Evolutionary conservation across 1,140 invertebrate genomes (phyloP).

Genomic region (Trachymyrmex cornetzi): DNA sequence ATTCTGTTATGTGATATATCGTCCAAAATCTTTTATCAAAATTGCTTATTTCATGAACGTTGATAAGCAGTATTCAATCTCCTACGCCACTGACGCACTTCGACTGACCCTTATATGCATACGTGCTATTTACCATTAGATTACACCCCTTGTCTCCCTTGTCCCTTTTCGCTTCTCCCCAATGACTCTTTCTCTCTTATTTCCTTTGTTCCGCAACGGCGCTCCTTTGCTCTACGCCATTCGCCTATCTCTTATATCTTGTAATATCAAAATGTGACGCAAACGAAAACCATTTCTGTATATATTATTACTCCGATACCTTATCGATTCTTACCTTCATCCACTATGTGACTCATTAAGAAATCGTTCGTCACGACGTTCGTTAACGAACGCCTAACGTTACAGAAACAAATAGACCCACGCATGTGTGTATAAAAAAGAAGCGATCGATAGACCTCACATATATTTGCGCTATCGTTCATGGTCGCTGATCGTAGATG

Average conservation of each 20-base stretch:
- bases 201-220: constrained; percentile 33
- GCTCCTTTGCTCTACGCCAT: constrained; percentile 29
- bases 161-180: constrained; percentile 67
- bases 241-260: constrained; percentile 54
- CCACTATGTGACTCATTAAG: constrained; percentile 58
- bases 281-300: constrained; percentile 60
- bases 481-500: constrained; percentile 46
- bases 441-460: constrained; percentile 36
- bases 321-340: constrained; percentile 58
- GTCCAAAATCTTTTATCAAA: not conserved
- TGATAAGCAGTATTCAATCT: constrained; percentile 17
- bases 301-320: constrained; percentile 21
- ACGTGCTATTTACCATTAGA: constrained; percentile 75
- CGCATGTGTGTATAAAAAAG: constrained; percentile 21
- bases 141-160: constrained; percentile 67
- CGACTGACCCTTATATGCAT: constrained; percentile 60
- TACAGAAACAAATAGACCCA: not conserved
- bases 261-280: constrained; percentile 35
- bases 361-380: constrained; percentile 3
- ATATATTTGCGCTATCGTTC: constrained; percentile 22
- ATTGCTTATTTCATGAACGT: not conserved
- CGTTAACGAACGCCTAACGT: constrained; percentile 49
- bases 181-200: constrained; percentile 67
- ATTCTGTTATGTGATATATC: not conserved
- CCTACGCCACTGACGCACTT: constrained; percentile 59